Base-by-base conservation (phyloP, 2,888 invertebrate genomes). In the Pristionchus mayeri region DNA sequence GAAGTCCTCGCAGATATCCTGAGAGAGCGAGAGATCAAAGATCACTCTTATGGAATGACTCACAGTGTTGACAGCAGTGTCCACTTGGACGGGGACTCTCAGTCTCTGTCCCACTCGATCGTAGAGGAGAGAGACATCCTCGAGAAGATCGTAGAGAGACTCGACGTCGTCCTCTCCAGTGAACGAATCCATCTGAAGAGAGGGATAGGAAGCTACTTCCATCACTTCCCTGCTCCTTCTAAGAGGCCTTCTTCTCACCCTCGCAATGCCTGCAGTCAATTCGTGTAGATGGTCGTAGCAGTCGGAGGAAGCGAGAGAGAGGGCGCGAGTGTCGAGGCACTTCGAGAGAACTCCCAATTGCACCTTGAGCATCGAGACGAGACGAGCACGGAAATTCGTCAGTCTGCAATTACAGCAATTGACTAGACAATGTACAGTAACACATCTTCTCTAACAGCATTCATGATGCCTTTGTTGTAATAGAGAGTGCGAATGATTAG, bases 341-440 rank as follows among this genome's bases (percentile, higher is more conserved):
- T 67, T 63, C 16, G 34, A 63, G 13, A 82, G 82, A 40, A 82
- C 82, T 30, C 89, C 89, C 67, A 88, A 84, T 82, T 90, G 90
- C 18, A 90, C 86, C 85, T 89, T 88, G 40, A 91, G 86, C 85
- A 90, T 85, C 4, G 88, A 85, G n/a, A 91, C 85, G 21, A 90
- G 86, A n/a, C 90, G 88, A 30, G 81, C 50, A 27, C 87, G 86
- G 67, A 90, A 84, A 34, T 87, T 87, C 44, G 85, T 76, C 11
- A 88, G 76, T 18, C 90, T 91, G 80, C 11, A 80, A 63, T 30
- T 24, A 7, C 3, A 7, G 24, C 9, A 6, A 24, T 57, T 57
- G 11, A 57, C 1, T 27, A 11, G 6, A 40, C 0, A n/a, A n/a
- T n/a, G n/a, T n/a, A n/a, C n/a, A n/a, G n/a, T n/a, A n/a, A n/a